Evolutionary conservation across 1,140 invertebrate species (phyloP), one percentile per base, ranked within the genome.

Genomic region (Halyomorpha halys): DNA sequence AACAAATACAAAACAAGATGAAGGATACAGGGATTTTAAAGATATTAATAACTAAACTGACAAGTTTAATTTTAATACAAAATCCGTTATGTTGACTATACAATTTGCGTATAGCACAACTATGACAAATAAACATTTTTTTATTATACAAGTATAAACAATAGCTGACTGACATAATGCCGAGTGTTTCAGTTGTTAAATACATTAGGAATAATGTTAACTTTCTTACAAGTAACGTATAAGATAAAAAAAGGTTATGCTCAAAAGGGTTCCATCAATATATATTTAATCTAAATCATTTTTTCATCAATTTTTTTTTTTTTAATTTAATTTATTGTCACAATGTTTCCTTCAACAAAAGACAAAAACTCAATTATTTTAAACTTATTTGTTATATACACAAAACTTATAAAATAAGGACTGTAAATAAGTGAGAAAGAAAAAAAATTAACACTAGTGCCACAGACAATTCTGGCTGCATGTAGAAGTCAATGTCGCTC

Each of bases 301-400:
- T 25, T 23, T 23, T 21, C 15, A 56, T 56, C 53, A 56, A 25
- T 56, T 19, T 23, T 39, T 56, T n/a, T n/a, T n/a, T n/a, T n/a
- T n/a, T n/a, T n/a, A n/a, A 23, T 25, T 23, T 56, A 23, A 56
- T 56, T 56, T 56, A 56, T 56, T 56, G 53, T 56, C 53, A 56
- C 53, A 56, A 23, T 56, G 53, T 21, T 56, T 56, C 23, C 53
- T 56, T 56, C 15, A 56, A 56, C 53, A 56, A 19, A 56, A 56
- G 53, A 56, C 53, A 56, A 56, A 23, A 23, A 16, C 23, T 56
- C 34, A 39, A 39, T 39, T 39, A 39, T 39, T 39, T 39, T 39
- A 39, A 30, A 21, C 23, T 56, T 56, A 16, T 56, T 56, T 23
- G 18, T 56, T 56, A 56, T 56, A 25, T 56, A 56, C 53, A 56